Conservation (phyloP, 2,797 vertebrate genomes). For the Acanthis flammea region DNA sequence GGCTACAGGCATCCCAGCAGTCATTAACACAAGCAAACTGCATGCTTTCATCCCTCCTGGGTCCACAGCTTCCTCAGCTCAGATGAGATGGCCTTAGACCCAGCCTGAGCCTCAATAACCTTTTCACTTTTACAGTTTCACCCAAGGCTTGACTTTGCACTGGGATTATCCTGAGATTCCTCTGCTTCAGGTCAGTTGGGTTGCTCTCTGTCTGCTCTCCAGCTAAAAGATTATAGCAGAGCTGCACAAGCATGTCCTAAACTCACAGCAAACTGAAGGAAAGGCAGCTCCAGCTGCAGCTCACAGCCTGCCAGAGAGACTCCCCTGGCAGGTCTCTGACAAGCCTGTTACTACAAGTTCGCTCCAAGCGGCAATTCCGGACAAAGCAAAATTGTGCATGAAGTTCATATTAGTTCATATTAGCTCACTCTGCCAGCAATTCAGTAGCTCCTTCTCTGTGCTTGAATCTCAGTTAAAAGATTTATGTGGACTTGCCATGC, state of each 20-base stretch:
- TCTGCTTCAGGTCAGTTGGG: background rate
- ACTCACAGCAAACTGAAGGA: background rate
- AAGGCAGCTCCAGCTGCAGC: constrained; percentile 1
- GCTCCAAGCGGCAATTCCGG: background rate
- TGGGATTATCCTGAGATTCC: background rate
- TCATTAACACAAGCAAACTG: background rate
- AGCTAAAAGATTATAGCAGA: background rate
- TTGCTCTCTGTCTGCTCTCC: background rate
- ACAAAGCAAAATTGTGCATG: background rate
- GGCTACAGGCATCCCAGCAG: background rate
- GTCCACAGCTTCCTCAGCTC: background rate
- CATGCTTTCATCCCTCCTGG: background rate
- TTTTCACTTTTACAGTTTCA: background rate
- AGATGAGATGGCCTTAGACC: background rate
- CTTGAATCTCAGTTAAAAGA: background rate
- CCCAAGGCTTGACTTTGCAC: background rate
- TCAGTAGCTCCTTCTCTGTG: constrained; percentile 15
- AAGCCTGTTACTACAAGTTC: constrained; percentile 25
- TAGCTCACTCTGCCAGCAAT: background rate
- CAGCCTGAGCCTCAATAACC: background rate
- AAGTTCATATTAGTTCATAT: constrained; percentile 59
- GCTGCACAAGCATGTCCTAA: background rate
- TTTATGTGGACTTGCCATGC: background rate
- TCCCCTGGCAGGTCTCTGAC: constrained; percentile 1
- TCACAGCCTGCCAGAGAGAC: constrained; percentile 1